Percentiles rank a stretch among this genome's conserved stretches.
Conservation (phyloP, 2,113 vertebrate genomes). For the Hipposideros armiger region DNA sequence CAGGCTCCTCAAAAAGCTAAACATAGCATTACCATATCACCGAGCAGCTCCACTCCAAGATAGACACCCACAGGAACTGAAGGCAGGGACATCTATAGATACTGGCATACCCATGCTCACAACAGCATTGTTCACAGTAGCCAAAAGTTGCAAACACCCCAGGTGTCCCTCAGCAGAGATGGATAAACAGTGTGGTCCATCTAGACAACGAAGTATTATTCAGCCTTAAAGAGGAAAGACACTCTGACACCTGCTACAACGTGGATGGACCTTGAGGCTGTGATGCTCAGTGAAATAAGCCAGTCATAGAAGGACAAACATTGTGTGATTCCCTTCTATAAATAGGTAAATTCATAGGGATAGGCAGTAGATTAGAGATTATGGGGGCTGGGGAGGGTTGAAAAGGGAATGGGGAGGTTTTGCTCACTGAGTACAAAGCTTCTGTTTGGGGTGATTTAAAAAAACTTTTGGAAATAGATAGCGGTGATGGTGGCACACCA, state of each 20-base stretch:
- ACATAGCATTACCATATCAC: fast-evolving
- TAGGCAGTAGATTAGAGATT: neutral
- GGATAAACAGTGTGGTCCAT: neutral
- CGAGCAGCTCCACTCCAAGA: neutral
- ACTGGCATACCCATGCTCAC: neutral
- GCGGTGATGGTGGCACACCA: neutral
- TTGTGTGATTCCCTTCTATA: too few species aligned
- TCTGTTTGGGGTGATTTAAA: neutral
- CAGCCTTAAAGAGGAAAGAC: neutral
- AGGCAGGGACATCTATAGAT: too few species aligned
- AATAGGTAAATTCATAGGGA: neutral
- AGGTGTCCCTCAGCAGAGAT: neutral
- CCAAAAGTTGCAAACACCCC: neutral
- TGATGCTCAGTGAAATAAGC: neutral
- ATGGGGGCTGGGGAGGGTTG: neutral
- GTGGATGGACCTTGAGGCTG: neutral
- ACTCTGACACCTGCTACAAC: neutral
- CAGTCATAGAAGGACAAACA: neutral
- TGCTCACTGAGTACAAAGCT: neutral
- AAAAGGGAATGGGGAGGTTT: neutral
- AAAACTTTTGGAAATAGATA: neutral
- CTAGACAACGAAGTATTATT: too few species aligned
- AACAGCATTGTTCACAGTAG: neutral
- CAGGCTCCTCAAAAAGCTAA: neutral
- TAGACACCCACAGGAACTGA: neutral